Conservation (phyloP, 2,888 invertebrate species). For the Nasonovia ribisnigri region DNA sequence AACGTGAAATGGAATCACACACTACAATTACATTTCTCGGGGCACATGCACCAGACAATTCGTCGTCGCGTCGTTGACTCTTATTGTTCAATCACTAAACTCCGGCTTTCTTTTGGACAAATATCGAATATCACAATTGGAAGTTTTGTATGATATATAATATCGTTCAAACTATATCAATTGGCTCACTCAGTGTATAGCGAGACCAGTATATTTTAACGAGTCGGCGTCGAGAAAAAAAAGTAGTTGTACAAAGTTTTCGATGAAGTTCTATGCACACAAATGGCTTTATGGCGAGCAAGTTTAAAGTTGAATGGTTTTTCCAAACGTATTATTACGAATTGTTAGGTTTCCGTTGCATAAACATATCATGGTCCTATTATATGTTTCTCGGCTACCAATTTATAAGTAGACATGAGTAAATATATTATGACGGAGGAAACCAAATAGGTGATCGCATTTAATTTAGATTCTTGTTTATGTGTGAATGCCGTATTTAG, state of each 20-base stretch:
- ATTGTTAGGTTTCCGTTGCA: background rate
- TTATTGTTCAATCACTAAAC: slow-evolving; percentile 17
- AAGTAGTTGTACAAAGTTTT: slow-evolving; percentile 5
- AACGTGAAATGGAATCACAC: background rate
- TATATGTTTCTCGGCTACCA: background rate
- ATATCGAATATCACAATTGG: slow-evolving; percentile 4
- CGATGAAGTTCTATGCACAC: background rate
- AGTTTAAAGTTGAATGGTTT: background rate
- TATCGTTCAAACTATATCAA: background rate
- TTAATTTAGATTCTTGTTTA: background rate
- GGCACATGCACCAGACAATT: background rate
- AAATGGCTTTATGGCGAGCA: background rate
- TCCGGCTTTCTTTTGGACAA: background rate
- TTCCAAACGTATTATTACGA: background rate
- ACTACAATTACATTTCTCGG: background rate
- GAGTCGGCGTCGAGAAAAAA: background rate
- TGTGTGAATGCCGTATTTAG: background rate
- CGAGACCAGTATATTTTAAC: slow-evolving; percentile 4
- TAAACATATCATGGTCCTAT: background rate
- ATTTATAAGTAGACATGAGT: background rate
- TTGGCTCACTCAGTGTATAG: background rate
- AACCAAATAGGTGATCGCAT: background rate
- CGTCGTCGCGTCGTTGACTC: background rate
- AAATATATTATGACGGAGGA: background rate
- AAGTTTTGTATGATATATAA: background rate